Evolutionary conservation across 2,797 vertebrate genomes (phyloP).

Genomic region (Thamnophis elegans): DNA sequence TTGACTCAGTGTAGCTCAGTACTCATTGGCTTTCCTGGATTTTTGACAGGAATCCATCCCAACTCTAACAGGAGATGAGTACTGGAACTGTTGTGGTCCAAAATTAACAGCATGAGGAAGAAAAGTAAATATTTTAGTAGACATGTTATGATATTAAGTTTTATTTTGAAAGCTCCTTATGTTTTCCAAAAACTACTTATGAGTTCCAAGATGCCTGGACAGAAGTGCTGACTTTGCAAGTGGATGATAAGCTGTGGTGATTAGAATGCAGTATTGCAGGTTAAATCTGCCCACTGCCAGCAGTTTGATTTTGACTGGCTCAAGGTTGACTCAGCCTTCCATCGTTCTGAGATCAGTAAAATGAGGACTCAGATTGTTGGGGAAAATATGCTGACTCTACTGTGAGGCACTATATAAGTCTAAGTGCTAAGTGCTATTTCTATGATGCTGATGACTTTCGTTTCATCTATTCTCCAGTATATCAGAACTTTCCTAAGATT

Average conservation of each 20-base stretch:
- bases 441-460: not conserved
- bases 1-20: not conserved
- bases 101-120: not conserved
- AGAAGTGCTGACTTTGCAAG: slow-evolving; percentile 65
- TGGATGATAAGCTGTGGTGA: slow-evolving; percentile 25
- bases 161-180: slow-evolving; percentile 68
- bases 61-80: not conserved
- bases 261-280: too few species aligned
- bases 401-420: too few species aligned
- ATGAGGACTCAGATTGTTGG: too few species aligned
- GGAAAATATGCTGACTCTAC: too few species aligned
- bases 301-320: too few species aligned
- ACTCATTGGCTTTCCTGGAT: not conserved
- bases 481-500: not conserved
- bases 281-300: too few species aligned
- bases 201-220: slow-evolving; percentile 52
- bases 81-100: not conserved
- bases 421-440: too few species aligned
- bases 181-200: slow-evolving; percentile 65
- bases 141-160: slow-evolving; percentile 66
- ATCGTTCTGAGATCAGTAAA: too few species aligned
- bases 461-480: not conserved
- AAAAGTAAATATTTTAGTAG: slow-evolving; percentile 48
- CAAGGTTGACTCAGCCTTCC: too few species aligned
- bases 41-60: not conserved